These are phyloP conservation scores for Furcifer pardalis DNA, from an alignment of 2,797 vertebrate genomes.

Conservation along the genomic window DNA sequence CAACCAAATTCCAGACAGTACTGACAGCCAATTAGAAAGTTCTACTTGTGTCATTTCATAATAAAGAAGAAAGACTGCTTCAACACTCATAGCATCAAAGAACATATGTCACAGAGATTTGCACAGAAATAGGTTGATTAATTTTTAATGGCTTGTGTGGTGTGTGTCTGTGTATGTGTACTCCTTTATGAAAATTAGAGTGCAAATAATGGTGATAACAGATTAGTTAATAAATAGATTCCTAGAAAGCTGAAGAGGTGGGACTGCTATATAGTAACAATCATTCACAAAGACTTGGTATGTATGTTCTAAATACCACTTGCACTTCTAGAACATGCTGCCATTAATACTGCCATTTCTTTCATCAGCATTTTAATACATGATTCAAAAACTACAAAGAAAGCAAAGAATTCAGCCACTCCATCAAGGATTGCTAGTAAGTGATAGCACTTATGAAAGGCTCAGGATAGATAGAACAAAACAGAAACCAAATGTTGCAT, in stretches of 20 bases:
- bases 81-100: slow-evolving; percentile 70
- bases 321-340: slow-evolving; percentile 37
- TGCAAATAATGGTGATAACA: slow-evolving; percentile 60
- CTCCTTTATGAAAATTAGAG: slow-evolving; percentile 65
- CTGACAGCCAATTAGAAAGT: slow-evolving; percentile 75
- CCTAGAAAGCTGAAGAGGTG: slow-evolving; percentile 21
- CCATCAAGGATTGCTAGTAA: not conserved
- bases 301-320: slow-evolving; percentile 49
- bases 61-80: slow-evolving; percentile 71
- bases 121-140: slow-evolving; percentile 74
- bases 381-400: slow-evolving; percentile 10
- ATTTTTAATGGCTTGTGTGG: slow-evolving; percentile 75
- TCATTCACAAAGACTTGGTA: slow-evolving; percentile 44
- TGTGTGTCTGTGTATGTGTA: slow-evolving; percentile 40
- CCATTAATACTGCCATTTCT: slow-evolving; percentile 6
- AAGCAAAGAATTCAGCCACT: not conserved
- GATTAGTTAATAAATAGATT: slow-evolving; percentile 53
- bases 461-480: not conserved
- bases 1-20: slow-evolving; percentile 41
- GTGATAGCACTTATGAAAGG: slow-evolving; percentile 8
- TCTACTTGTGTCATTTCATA: slow-evolving; percentile 73
- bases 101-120: slow-evolving; percentile 73
- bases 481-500: not conserved
- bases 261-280: slow-evolving; percentile 48
- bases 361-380: not conserved